Base-by-base conservation (phyloP, 2,797 vertebrate species). In the Rhinatrema bivittatum region DNA sequence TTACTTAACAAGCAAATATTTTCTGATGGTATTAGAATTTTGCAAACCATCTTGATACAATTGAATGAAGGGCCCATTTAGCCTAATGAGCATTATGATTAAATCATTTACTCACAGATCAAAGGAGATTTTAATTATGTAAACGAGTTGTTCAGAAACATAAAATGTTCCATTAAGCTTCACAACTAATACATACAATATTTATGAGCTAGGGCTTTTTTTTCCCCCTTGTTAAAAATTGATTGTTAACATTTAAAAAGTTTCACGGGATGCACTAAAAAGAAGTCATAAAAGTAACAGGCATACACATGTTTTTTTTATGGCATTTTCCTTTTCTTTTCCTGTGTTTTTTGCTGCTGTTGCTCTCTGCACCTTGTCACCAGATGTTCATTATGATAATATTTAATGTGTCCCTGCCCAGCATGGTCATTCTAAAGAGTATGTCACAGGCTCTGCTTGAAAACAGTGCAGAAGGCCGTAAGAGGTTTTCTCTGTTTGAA, bases 81-180 rank as follows among this genome's bases (percentile, higher is more conserved):
- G 58, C 56, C 65, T 79, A 83, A 84, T 80, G 64, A 78, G 68
- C 65, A 70, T 68, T 74, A 74, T 74, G 72, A 82, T 79, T 81
- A 80, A 81, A 81, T 82, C 59, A 72, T 71, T 76, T 76, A 69
- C 69, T 74, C 73, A 62, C 53, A 78, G 67, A 84, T 83, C 78
- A 86, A 87, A 85, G 73, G 62, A 72, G 61, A 74, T 74, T 79
- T 82, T 82, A 82, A 79, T 82, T 81, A 75, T 81, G 76, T 77
- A 73, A 79, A 74, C 46, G 36, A 76, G 50, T 76, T 72, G 53
- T 57, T 76, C 70, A 73, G 63, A 68, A 76, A 69, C 69, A 68
- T 60, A 79, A 79, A 81, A 82, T 74, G 60, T 80, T 74, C 65
- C 72, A 78, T 72, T 79, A 78, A 72, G 61, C 58, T 46, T 69